phyloP scores from a whole-genome alignment of 2,113 vertebrate genomes.

The Cyphomyrus plagiostoma region DNA sequence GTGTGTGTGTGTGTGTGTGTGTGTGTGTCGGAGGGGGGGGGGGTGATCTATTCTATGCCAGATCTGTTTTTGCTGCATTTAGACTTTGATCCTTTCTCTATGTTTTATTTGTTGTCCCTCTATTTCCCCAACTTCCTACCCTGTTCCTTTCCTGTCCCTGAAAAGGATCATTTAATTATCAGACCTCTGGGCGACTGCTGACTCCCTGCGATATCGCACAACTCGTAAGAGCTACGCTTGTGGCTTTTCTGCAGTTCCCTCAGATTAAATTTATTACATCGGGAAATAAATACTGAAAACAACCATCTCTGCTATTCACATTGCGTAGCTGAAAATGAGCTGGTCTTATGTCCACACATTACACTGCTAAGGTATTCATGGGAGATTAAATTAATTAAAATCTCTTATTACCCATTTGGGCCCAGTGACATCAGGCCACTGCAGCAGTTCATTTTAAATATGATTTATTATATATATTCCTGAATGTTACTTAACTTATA shows the following conservation, averaged over 20 bases:
- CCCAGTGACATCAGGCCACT: not conserved
- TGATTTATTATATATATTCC: not conserved
- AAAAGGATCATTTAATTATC: slow-evolving; percentile 4
- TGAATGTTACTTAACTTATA: not conserved
- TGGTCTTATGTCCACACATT: not conserved
- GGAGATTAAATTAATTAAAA: not conserved
- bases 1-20: not conserved
- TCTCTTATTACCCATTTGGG: not conserved
- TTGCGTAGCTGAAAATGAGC: not conserved
- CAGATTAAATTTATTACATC: not conserved
- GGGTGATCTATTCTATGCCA: not conserved
- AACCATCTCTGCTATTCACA: not conserved
- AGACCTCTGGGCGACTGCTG: not conserved
- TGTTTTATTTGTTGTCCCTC: not conserved
- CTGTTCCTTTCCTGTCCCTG: not conserved
- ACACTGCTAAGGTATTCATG: not conserved
- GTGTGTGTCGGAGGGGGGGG: not conserved
- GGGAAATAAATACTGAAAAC: not conserved
- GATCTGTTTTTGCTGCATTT: not conserved
- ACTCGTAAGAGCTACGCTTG: not conserved
- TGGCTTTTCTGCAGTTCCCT: not conserved
- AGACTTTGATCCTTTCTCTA: not conserved
- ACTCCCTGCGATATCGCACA: not conserved
- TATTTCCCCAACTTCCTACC: not conserved
- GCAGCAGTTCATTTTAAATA: not conserved